Conservation (phyloP, 1,140 invertebrate genomes). For the Eufriesea mexicana region DNA sequence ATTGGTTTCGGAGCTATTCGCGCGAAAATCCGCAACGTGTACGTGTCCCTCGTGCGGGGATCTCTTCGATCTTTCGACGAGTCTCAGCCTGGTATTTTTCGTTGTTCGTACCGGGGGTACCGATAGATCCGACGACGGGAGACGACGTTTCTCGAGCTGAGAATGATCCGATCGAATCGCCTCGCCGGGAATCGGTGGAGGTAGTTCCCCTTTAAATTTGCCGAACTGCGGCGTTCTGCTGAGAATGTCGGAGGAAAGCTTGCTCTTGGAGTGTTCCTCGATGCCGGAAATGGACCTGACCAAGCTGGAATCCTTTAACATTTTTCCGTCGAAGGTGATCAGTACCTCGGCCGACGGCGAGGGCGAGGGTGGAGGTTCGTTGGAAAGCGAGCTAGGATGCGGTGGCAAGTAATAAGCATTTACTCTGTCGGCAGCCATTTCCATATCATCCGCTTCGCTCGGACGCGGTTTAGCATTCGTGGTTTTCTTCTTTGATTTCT, state of each 20-base stretch:
- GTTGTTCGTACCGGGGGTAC: not conserved
- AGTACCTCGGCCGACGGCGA: slow-evolving; percentile 81
- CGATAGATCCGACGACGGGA: slow-evolving; percentile 2
- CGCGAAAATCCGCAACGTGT: slow-evolving; percentile 29
- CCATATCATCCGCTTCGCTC: slow-evolving; percentile 80
- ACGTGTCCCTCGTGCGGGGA: slow-evolving; percentile 70
- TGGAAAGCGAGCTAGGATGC: slow-evolving; percentile 31
- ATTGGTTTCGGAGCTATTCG: slow-evolving; percentile 6
- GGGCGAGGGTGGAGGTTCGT: slow-evolving; percentile 59
- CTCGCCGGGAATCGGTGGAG: slow-evolving; percentile 80
- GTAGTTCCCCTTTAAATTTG: slow-evolving; percentile 88
- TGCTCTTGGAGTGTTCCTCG: slow-evolving; percentile 64
- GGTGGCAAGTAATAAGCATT: slow-evolving; percentile 88
- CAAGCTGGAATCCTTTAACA: slow-evolving; percentile 85
- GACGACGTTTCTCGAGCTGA: slow-evolving; percentile 26
- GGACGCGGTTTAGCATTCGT: slow-evolving; percentile 51
- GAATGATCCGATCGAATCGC: slow-evolving; percentile 63
- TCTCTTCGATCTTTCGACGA: slow-evolving; percentile 71
- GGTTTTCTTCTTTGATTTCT: slow-evolving; percentile 80
- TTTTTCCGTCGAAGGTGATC: slow-evolving; percentile 89
- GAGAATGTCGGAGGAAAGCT: slow-evolving; percentile 82
- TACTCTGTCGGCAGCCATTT: slow-evolving; percentile 87
- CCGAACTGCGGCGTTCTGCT: slow-evolving; percentile 87
- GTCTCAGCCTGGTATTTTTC: slow-evolving; percentile 60
- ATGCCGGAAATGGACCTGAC: slow-evolving; percentile 84